These are phyloP conservation scores for Caranx melampygus DNA, from an alignment of 2,113 vertebrate species.

Conservation along the genomic window DNA sequence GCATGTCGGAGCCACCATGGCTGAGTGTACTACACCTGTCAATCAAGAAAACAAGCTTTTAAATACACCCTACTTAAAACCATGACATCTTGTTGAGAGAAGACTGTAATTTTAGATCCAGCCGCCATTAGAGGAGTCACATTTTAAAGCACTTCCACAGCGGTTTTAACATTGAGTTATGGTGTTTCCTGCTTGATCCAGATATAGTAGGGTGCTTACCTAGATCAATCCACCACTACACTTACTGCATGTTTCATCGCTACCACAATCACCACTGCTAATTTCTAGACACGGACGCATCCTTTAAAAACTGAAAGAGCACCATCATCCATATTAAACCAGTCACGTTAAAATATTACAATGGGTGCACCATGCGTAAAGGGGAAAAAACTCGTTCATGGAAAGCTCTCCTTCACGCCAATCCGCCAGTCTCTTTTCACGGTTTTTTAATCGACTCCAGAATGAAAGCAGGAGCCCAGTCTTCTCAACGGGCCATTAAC, in stretches of 20 bases:
- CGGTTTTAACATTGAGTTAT: conserved; percentile 19
- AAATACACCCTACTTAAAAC: conserved; percentile 57
- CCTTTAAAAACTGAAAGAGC: conserved; percentile 1
- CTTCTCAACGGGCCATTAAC: conserved; percentile 54
- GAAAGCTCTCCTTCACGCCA: conserved; percentile 33
- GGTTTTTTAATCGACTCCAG: conserved; percentile 44
- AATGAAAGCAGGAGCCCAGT: conserved; percentile 51
- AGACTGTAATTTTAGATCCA: conserved; percentile 43
- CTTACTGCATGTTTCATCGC: background rate
- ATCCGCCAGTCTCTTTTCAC: conserved; percentile 41
- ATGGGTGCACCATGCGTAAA: conserved; percentile 35
- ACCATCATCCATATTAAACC: conserved; percentile 5
- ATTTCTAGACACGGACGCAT: background rate
- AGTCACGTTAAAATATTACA: conserved; percentile 43
- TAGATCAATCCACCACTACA: conserved; percentile 13
- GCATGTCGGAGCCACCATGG: conserved; percentile 26
- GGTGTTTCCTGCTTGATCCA: conserved; percentile 24
- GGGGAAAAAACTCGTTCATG: conserved; percentile 44
- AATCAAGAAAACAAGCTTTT: conserved; percentile 49
- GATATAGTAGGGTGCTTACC: conserved; percentile 9
- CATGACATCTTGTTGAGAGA: conserved; percentile 50
- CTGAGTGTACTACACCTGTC: conserved; percentile 37
- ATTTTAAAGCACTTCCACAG: conserved; percentile 8
- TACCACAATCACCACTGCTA: background rate
- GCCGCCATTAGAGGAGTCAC: conserved; percentile 19